phyloP scores from a whole-genome alignment of 2,888 invertebrate species.

The Drosophila stalkeri region DNA sequence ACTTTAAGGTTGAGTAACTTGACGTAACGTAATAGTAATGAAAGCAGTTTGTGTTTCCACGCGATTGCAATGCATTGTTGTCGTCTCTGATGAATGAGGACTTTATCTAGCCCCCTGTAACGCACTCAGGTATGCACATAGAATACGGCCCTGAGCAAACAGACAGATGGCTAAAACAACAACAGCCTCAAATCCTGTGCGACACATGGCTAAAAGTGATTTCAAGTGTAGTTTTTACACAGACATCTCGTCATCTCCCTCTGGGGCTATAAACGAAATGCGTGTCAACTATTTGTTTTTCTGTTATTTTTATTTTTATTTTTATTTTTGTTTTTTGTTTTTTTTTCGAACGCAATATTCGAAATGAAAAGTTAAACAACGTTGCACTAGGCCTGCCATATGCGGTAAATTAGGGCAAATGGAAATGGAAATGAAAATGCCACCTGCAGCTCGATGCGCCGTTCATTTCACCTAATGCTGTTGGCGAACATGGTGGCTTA shows the following conservation, averaged over 20 bases:
- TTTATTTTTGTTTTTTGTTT: neutral
- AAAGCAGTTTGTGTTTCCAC: conserved; percentile 22
- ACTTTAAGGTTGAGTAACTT: neutral
- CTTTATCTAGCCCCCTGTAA: conserved; percentile 22
- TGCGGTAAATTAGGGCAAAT: conserved; percentile 57
- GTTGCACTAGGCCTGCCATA: conserved; percentile 32
- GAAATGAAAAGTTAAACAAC: conserved; percentile 69
- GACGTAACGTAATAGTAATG: neutral
- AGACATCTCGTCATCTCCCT: neutral
- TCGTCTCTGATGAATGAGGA: conserved; percentile 2
- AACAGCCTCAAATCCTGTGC: conserved; percentile 31
- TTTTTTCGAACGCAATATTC: conserved; percentile 54
- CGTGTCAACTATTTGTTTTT: conserved; percentile 7
- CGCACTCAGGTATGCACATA: neutral
- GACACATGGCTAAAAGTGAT: conserved; percentile 61
- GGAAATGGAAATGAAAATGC: conserved; percentile 39
- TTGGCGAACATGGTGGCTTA: conserved; percentile 48
- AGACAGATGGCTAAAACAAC: conserved; percentile 38
- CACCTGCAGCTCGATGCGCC: conserved; percentile 5
- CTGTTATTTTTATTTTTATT: neutral
- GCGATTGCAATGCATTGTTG: conserved; percentile 18
- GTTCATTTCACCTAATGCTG: conserved; percentile 34
- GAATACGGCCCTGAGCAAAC: conserved; percentile 41
- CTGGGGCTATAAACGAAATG: neutral
- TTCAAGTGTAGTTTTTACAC: conserved; percentile 42